phyloP scores from a whole-genome alignment of 2,113 vertebrate genomes.

The Boleophthalmus pectinirostris region DNA sequence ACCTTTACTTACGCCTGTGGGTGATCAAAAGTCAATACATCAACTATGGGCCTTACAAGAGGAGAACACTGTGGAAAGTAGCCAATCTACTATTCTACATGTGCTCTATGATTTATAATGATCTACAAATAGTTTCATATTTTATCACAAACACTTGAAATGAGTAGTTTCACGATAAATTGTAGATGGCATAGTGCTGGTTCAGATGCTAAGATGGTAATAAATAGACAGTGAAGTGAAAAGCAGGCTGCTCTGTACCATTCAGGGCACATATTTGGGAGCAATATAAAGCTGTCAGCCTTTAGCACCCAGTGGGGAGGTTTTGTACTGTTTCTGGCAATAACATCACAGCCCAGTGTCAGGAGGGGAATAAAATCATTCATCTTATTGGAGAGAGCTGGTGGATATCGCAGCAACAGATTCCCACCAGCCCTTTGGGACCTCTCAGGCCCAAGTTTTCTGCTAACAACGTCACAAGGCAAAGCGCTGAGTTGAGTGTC shows the following conservation, averaged over 20 bases:
- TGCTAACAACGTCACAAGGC: conserved; percentile 20
- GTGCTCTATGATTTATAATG: background rate
- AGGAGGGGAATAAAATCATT: conserved; percentile 45
- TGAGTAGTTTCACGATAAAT: background rate
- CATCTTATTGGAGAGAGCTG: conserved; percentile 39
- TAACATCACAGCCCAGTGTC: conserved; percentile 46
- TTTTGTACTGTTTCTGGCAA: conserved; percentile 49
- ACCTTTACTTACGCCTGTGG: background rate
- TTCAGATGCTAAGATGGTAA: background rate
- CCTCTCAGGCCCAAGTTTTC: background rate
- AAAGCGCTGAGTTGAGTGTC: background rate
- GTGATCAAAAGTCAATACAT: background rate
- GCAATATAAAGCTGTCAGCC: conserved; percentile 27
- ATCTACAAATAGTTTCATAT: background rate
- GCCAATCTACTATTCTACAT: background rate
- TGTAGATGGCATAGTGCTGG: background rate
- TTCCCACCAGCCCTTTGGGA: conserved; percentile 16
- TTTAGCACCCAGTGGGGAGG: conserved; percentile 39
- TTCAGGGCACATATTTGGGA: conserved; percentile 11
- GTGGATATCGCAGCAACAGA: conserved; percentile 27
- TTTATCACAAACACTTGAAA: background rate
- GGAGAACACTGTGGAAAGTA: background rate
- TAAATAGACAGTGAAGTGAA: conserved; percentile 16
- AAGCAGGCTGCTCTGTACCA: background rate
- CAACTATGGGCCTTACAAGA: background rate